Conservation (phyloP, 2,797 vertebrate genomes). For the Holocentrus rufus region DNA sequence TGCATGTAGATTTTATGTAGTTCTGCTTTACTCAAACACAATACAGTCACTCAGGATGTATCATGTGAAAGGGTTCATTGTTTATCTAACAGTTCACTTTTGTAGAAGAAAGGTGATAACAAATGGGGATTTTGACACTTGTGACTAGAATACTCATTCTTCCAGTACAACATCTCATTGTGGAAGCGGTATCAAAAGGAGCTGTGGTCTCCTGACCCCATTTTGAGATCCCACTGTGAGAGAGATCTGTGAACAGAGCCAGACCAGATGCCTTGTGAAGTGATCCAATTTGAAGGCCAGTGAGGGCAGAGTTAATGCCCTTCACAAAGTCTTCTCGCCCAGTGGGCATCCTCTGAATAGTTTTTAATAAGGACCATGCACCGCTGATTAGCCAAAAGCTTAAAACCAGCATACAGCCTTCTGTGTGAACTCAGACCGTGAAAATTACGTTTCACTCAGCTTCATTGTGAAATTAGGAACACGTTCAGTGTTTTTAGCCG, state of each 20-base stretch:
- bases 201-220: background rate
- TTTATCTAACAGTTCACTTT: background rate
- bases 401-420: constrained; percentile 29
- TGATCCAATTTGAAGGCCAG: constrained; percentile 38
- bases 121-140: background rate
- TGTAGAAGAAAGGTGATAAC: background rate
- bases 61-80: background rate
- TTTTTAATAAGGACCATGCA: constrained; percentile 38
- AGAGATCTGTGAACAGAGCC: constrained; percentile 22
- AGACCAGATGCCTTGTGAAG: constrained; percentile 45
- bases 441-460: constrained; percentile 10
- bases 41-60: background rate
- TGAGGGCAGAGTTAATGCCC: constrained; percentile 36
- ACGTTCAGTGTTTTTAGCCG: background rate
- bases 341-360: constrained; percentile 29
- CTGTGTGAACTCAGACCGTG: constrained; percentile 39
- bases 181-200: background rate
- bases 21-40: background rate
- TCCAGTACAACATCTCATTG: background rate
- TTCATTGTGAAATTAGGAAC: constrained; percentile 13
- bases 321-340: constrained; percentile 32
- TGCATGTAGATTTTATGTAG: background rate
- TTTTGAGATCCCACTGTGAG: background rate
- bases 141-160: background rate
- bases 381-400: constrained; percentile 45